These are phyloP conservation scores for Temnothorax nylanderi DNA, from an alignment of 1,140 invertebrate species.

Conservation along the genomic window DNA sequence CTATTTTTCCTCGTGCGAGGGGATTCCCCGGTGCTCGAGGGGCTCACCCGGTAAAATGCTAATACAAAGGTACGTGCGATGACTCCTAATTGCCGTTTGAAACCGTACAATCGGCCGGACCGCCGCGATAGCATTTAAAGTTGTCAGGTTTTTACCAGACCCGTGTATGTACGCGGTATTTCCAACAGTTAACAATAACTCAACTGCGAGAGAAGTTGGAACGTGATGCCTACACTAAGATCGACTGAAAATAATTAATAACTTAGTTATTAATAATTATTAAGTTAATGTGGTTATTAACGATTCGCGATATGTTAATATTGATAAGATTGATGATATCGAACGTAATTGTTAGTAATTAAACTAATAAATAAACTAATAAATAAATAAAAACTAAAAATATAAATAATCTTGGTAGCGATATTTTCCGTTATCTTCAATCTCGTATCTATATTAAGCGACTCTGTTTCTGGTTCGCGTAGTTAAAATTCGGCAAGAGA, in stretches of 20 bases:
- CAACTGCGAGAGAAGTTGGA: not conserved
- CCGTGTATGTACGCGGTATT: not conserved
- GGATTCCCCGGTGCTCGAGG: not conserved
- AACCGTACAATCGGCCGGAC: not conserved
- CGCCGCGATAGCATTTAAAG: not conserved
- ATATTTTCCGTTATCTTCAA: not conserved
- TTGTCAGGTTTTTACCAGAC: not conserved
- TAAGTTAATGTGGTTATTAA: no score
- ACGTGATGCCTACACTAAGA: not conserved
- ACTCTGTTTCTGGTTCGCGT: not conserved
- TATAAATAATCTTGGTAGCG: not conserved
- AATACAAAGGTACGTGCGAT: constrained; percentile 1
- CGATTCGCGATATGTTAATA: not conserved
- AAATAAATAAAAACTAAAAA: not conserved
- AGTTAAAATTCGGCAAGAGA: not conserved
- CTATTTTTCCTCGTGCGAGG: not conserved
- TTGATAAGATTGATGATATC: not conserved
- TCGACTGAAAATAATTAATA: not conserved
- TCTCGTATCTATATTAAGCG: not conserved
- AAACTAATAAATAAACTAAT: no score
- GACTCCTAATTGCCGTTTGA: not conserved
- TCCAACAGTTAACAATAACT: not conserved
- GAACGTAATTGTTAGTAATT: not conserved
- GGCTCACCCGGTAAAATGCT: not conserved
- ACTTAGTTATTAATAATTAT: no score